Evolutionary conservation across 1,140 invertebrate genomes (phyloP).

Genomic region (Neodiprion virginianus): DNA sequence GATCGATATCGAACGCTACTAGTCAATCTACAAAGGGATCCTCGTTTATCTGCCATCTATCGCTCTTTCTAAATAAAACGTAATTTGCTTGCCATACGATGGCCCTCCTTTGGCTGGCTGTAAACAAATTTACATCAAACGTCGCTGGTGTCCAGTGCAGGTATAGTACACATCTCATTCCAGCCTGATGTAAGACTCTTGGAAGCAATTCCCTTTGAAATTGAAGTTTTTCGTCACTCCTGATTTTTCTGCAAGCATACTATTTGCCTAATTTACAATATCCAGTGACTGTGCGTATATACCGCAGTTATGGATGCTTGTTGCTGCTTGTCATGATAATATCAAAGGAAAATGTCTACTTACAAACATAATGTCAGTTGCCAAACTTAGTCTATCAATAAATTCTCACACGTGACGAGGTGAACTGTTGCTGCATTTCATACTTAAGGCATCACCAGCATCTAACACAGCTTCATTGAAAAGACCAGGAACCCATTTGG

Average conservation of each 20-base stretch:
- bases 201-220: too few species aligned
- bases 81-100: too few species aligned
- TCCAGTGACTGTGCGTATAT: too few species aligned
- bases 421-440: neutral
- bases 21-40: conserved; percentile 28
- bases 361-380: neutral
- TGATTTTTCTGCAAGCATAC: too few species aligned
- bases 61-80: neutral
- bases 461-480: conserved; percentile 51
- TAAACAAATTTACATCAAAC: too few species aligned
- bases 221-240: too few species aligned
- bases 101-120: too few species aligned
- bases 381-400: neutral
- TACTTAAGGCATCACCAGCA: neutral
- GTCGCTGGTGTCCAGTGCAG: too few species aligned
- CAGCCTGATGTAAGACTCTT: too few species aligned
- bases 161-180: too few species aligned
- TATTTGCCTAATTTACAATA: too few species aligned
- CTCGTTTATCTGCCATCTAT: conserved; percentile 19
- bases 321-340: neutral
- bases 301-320: too few species aligned
- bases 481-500: conserved; percentile 78
- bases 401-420: neutral
- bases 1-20: conserved; percentile 44
- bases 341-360: neutral